Evolutionary conservation across 1,140 invertebrate genomes (phyloP).

Genomic region (Drosophila fuyamai): DNA sequence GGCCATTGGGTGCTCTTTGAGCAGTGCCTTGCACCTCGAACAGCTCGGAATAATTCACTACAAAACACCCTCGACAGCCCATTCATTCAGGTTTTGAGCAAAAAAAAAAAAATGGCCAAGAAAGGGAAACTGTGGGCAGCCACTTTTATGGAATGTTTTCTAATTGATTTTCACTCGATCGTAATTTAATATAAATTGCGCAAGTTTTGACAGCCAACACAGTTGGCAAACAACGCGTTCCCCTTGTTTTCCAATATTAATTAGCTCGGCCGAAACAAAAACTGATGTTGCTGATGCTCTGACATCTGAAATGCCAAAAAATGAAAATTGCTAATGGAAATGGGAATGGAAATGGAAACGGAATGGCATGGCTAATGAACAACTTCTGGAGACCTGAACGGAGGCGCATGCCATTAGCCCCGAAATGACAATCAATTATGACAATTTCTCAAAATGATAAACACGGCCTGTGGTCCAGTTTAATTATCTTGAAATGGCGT

Average conservation of each 20-base stretch:
- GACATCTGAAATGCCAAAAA: conserved; percentile 51
- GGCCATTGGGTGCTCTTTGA: neutral
- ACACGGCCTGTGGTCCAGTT: conserved; percentile 43
- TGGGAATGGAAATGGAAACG: conserved; percentile 28
- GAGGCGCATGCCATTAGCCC: conserved; percentile 29
- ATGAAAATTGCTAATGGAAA: conserved; percentile 27
- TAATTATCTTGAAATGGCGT: conserved; percentile 59
- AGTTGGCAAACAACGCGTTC: conserved; percentile 35
- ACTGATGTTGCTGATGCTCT: conserved; percentile 45
- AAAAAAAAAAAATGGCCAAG: conserved; percentile 10
- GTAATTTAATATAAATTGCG: conserved; percentile 80
- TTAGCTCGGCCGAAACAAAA: conserved; percentile 45
- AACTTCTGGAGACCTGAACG: conserved; percentile 28
- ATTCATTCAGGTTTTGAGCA: conserved; percentile 23
- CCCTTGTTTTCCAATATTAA: conserved; percentile 63
- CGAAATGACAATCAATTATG: conserved; percentile 69
- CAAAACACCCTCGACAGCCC: conserved; percentile 22
- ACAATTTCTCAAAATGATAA: conserved; percentile 67
- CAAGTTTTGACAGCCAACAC: conserved; percentile 72
- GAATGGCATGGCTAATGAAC: conserved; percentile 18
- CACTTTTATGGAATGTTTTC: conserved; percentile 67
- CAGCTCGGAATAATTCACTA: conserved; percentile 61
- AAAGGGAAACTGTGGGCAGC: conserved; percentile 54
- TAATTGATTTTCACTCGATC: conserved; percentile 74
- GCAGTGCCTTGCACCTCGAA: conserved; percentile 39